Evolutionary conservation across 2,113 vertebrate genomes (phyloP).

Genomic region (Centropus bengalensis): DNA sequence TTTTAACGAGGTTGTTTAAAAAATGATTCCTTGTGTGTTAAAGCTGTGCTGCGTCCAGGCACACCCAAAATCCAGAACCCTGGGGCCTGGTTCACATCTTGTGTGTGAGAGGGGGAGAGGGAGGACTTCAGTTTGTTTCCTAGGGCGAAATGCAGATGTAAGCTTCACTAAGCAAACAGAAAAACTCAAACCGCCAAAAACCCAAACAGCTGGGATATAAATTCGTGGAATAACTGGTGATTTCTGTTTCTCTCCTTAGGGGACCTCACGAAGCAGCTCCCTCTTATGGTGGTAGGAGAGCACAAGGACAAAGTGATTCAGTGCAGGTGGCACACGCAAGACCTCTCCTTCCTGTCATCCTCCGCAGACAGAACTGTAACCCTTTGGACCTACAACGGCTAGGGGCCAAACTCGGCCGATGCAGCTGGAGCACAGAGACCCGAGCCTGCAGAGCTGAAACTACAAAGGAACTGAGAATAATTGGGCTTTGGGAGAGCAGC

Average conservation of each 20-base stretch:
- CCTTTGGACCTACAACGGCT: slow-evolving; percentile 89
- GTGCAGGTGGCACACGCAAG: slow-evolving; percentile 93
- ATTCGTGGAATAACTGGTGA: neutral
- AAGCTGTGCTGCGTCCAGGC: neutral
- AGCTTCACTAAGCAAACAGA: neutral
- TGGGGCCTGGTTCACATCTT: neutral
- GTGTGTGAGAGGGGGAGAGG: rapidly evolving
- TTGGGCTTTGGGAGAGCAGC: slow-evolving; percentile 51
- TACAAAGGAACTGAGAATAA: neutral
- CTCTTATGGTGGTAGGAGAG: slow-evolving; percentile 90
- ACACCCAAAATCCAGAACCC: neutral
- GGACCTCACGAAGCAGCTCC: slow-evolving; percentile 94
- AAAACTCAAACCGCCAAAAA: rapidly evolving
- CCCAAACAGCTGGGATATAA: neutral
- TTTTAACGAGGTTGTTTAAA: neutral
- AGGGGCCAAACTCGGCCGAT: slow-evolving; percentile 52
- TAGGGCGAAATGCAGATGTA: neutral
- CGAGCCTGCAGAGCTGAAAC: slow-evolving; percentile 60
- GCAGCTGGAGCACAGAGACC: slow-evolving; percentile 71
- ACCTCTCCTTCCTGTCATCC: slow-evolving; percentile 93
- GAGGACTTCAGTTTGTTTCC: neutral
- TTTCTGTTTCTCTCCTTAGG: slow-evolving; percentile 75
- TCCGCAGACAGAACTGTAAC: slow-evolving; percentile 95
- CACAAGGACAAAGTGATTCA: slow-evolving; percentile 98
- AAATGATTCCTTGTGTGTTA: neutral